Conservation (phyloP, 2,113 vertebrate species). For the Acanthochromis polyacanthus region DNA sequence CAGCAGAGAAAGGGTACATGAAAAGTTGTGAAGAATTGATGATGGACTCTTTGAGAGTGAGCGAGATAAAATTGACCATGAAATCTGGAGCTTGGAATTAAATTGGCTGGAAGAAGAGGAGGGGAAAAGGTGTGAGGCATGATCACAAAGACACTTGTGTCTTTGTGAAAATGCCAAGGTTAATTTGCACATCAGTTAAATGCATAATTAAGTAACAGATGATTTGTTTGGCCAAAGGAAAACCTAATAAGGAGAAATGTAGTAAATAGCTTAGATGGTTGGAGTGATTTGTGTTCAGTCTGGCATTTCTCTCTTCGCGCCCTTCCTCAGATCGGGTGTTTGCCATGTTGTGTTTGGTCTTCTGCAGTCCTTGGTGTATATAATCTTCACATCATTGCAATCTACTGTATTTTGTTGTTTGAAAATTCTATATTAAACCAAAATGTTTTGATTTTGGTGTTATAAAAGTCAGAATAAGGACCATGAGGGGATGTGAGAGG, state of each 20-base stretch:
- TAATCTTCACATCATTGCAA: not conserved
- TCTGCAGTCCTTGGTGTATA: not conserved
- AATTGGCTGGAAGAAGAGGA: constrained; percentile 81
- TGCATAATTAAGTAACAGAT: constrained; percentile 77
- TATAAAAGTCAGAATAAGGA: too few relatives aligned
- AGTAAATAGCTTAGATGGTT: constrained; percentile 53
- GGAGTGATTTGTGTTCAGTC: constrained; percentile 45
- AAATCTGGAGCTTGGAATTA: constrained; percentile 86
- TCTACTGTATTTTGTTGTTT: not conserved
- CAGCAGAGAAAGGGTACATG: constrained; percentile 84
- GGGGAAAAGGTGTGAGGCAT: constrained; percentile 63
- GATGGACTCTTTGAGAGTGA: constrained; percentile 84
- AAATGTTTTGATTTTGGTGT: not conserved
- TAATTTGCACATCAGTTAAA: constrained; percentile 84
- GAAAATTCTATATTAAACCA: too few relatives aligned
- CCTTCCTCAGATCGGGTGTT: not conserved
- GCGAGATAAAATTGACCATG: constrained; percentile 88
- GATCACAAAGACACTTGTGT: constrained; percentile 71
- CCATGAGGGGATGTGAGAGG: too few relatives aligned
- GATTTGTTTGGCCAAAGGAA: constrained; percentile 72
- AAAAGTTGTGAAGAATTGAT: constrained; percentile 88
- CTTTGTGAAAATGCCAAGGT: constrained; percentile 82
- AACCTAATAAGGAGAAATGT: constrained; percentile 56
- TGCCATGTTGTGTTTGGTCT: not conserved
- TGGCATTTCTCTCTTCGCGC: constrained; percentile 11